Percentiles rank a stretch among this genome's conserved stretches.
Evolutionary conservation across 92 coral and sea anemone species (phyloP).

Genomic region (Porites evermanni): DNA sequence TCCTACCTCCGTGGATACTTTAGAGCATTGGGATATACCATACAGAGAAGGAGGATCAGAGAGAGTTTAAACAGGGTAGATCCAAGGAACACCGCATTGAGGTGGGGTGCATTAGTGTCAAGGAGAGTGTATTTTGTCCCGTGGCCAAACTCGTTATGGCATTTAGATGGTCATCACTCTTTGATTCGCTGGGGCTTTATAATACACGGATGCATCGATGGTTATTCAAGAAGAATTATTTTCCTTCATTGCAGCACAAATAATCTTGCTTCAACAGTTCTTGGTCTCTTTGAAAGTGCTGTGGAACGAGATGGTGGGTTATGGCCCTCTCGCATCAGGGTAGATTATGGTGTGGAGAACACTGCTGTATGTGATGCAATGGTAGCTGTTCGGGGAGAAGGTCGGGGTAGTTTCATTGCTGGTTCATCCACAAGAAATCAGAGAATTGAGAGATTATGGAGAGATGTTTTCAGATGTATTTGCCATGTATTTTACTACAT

Average conservation of each 20-base stretch:
- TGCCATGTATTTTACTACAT: conserved; percentile 59
- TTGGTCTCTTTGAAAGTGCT: conserved; percentile 60
- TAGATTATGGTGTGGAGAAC: conserved; percentile 81
- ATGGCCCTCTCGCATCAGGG: conserved; percentile 83
- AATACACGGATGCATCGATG: conserved; percentile 72
- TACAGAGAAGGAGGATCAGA: conserved; percentile 72
- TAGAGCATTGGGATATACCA: conserved; percentile 49
- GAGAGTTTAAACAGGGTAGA: conserved; percentile 74
- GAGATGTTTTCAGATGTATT: conserved; percentile 71
- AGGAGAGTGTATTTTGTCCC: not conserved
- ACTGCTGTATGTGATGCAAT: conserved; percentile 78
- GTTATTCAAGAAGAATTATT: conserved; percentile 72
- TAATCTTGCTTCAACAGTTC: conserved; percentile 72
- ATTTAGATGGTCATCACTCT: conserved; percentile 77
- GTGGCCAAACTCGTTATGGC: conserved; percentile 69
- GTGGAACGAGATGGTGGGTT: conserved; percentile 67
- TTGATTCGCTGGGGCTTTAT: conserved; percentile 78
- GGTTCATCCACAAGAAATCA: conserved; percentile 83
- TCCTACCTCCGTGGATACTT: conserved; percentile 59
- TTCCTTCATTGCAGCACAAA: conserved; percentile 77
- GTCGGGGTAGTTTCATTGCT: conserved; percentile 78
- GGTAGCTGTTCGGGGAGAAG: conserved; percentile 65
- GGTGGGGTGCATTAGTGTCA: too few species aligned
- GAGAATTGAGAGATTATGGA: conserved; percentile 74
- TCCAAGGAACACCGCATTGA: conserved; percentile 72